phyloP scores from a whole-genome alignment of 1,140 invertebrate species.

The Aethina tumida region DNA sequence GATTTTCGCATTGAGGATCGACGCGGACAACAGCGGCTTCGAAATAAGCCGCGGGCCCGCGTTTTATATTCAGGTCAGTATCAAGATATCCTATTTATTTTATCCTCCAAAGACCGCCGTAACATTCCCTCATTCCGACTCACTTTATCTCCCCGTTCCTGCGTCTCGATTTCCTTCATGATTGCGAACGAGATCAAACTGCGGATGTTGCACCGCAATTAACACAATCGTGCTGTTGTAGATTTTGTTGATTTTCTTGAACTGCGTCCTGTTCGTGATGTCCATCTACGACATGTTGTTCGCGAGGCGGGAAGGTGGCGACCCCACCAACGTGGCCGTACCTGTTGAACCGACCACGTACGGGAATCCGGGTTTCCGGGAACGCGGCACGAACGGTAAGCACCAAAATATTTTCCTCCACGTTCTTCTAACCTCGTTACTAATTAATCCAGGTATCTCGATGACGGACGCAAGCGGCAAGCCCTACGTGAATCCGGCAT shows the following conservation, averaged over 20 bases:
- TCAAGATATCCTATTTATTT: not conserved
- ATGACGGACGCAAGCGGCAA: constrained; percentile 75
- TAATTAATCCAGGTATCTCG: constrained; percentile 55
- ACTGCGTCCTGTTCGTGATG: constrained; percentile 62
- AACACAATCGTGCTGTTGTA: constrained; percentile 45
- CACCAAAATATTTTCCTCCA: too few relatives aligned
- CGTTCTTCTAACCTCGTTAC: too few relatives aligned
- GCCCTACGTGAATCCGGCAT: constrained; percentile 54
- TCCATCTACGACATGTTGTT: constrained; percentile 67
- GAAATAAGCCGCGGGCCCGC: constrained; percentile 63
- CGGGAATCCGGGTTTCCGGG: constrained; percentile 74
- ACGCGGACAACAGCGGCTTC: constrained; percentile 61
- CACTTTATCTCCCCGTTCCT: too few relatives aligned
- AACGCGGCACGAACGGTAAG: constrained; percentile 51
- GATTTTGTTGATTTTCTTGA: constrained; percentile 65
- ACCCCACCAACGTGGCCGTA: constrained; percentile 50
- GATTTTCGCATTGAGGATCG: constrained; percentile 72
- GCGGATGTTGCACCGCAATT: too few relatives aligned
- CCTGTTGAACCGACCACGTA: constrained; percentile 58
- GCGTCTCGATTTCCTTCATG: too few relatives aligned
- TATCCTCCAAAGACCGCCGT: too few relatives aligned
- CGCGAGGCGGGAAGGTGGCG: constrained; percentile 56
- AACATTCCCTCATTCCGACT: too few relatives aligned
- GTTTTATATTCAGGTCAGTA: constrained; percentile 73
- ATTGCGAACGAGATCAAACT: too few relatives aligned